Conservation (phyloP, 2,888 invertebrate genomes). For the Drosophila greeni region DNA sequence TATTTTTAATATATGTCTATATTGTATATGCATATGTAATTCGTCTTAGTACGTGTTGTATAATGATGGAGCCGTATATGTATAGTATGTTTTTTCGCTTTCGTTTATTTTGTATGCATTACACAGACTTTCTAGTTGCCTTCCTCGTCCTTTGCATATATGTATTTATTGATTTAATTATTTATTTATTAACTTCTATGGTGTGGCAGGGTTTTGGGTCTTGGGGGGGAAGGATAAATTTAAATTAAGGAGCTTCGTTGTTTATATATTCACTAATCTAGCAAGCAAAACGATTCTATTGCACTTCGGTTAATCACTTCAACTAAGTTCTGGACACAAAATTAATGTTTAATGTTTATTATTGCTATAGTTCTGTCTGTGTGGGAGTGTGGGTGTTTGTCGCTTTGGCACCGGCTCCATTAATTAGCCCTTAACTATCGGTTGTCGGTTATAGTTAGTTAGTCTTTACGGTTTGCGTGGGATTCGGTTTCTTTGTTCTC, state of each 20-base stretch:
- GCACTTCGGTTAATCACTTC: slow-evolving; percentile 43
- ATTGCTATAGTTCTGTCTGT: slow-evolving; percentile 41
- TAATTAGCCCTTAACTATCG: slow-evolving; percentile 31
- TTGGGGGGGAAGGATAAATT: neutral
- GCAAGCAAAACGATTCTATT: slow-evolving; percentile 55
- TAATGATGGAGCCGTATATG: slow-evolving; percentile 27
- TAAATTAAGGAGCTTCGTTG: slow-evolving; percentile 31
- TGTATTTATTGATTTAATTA: slow-evolving; percentile 5
- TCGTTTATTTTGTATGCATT: slow-evolving; percentile 31
- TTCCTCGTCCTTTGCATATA: slow-evolving; percentile 24
- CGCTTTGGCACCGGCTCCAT: slow-evolving; percentile 59
- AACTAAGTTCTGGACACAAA: slow-evolving; percentile 45
- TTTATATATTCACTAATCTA: slow-evolving; percentile 46
- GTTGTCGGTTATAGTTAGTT: slow-evolving; percentile 18
- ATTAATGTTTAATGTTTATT: slow-evolving; percentile 36
- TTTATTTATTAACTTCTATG: slow-evolving; percentile 5
- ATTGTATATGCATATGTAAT: slow-evolving; percentile 65
- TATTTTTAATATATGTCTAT: slow-evolving; percentile 58
- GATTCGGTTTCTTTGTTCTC: slow-evolving; percentile 22
- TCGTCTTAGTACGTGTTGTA: slow-evolving; percentile 40
- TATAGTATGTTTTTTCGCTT: slow-evolving; percentile 15
- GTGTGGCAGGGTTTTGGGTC: slow-evolving; percentile 14
- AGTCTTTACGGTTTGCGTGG: slow-evolving; percentile 31
- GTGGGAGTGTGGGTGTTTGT: slow-evolving; percentile 8
- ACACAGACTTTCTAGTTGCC: slow-evolving; percentile 59